A percentile compares a stretch with the other conserved stretches of the same genome.
Conservation (phyloP, 1,140 invertebrate species). For the Microplitis demolitor region DNA sequence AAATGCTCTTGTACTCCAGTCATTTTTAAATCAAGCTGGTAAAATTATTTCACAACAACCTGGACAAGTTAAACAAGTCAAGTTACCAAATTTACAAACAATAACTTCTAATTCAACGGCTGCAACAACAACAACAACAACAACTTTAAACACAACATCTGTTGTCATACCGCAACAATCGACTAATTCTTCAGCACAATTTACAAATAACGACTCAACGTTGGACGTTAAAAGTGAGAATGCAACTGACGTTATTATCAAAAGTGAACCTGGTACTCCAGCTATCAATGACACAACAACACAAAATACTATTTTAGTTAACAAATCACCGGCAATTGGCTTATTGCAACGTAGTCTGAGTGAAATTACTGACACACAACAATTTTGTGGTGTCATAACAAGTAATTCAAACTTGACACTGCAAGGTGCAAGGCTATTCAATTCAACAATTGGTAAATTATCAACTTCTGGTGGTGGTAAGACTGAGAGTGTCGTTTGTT, state of each 20-base stretch:
- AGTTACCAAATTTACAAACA: slow-evolving; percentile 49
- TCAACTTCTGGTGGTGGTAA: slow-evolving; percentile 37
- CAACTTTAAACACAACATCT: slow-evolving; percentile 35
- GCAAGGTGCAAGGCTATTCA: slow-evolving; percentile 52
- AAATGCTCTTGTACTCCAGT: slow-evolving; percentile 64
- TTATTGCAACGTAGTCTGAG: slow-evolving; percentile 48
- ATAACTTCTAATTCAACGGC: slow-evolving; percentile 27
- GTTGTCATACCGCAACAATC: slow-evolving; percentile 34
- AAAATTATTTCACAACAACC: slow-evolving; percentile 58
- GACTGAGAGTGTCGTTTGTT: slow-evolving; percentile 49
- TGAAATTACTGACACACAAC: slow-evolving; percentile 46
- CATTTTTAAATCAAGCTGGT: slow-evolving; percentile 62
- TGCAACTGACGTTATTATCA: slow-evolving; percentile 32
- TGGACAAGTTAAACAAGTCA: slow-evolving; percentile 53
- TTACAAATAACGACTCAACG: slow-evolving; percentile 33
- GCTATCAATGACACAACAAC: slow-evolving; percentile 22
- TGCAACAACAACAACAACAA: slow-evolving; percentile 28
- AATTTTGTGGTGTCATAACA: slow-evolving; percentile 57
- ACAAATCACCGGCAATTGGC: slow-evolving; percentile 49
- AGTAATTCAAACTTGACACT: slow-evolving; percentile 53
- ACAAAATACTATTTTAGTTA: slow-evolving; percentile 48
- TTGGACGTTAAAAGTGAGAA: slow-evolving; percentile 25
- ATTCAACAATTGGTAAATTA: slow-evolving; percentile 52
- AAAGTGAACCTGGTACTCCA: slow-evolving; percentile 24
- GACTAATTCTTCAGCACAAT: slow-evolving; percentile 34